Percentiles rank a stretch among this genome's conserved stretches.
These are phyloP conservation scores for Leucophenga varia DNA, from an alignment of 1,140 invertebrate genomes.

Conservation along the genomic window DNA sequence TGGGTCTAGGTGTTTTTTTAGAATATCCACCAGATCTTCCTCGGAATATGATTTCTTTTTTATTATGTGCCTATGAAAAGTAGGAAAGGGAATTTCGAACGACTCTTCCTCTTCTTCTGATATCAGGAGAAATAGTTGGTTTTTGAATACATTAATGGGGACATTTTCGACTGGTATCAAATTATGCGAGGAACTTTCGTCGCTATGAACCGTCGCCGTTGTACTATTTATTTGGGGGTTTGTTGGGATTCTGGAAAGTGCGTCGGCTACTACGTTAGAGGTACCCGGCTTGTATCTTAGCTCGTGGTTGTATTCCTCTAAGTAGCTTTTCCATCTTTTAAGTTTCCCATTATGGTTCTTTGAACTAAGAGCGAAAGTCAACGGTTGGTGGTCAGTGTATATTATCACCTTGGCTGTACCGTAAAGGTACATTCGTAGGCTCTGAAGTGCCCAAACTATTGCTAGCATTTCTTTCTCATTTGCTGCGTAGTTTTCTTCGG, in stretches of 20 bases:
- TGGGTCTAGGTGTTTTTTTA: conserved; percentile 11
- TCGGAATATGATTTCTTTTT: neutral
- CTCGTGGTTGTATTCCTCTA: conserved; percentile 39
- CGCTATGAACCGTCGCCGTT: conserved; percentile 2
- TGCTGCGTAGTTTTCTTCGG: too few relatives aligned
- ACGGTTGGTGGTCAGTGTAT: conserved; percentile 20
- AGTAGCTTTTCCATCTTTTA: conserved; percentile 29
- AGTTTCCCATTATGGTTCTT: conserved; percentile 46
- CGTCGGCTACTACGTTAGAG: conserved; percentile 43
- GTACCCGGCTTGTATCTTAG: conserved; percentile 54
- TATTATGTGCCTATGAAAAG: conserved; percentile 7
- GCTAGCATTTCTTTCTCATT: conserved; percentile 58
- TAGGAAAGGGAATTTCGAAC: conserved; percentile 1
- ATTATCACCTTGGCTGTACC: conserved; percentile 35
- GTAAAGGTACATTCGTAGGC: conserved; percentile 54
- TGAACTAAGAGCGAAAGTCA: conserved; percentile 48
- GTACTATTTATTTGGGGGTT: neutral
- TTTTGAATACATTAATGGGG: conserved; percentile 17
- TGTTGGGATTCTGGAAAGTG: conserved; percentile 23
- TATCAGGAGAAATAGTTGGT: conserved; percentile 11
- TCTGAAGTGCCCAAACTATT: conserved; percentile 40
- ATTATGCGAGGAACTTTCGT: conserved; percentile 12
- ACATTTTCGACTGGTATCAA: conserved; percentile 7
- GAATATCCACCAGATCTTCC: conserved; percentile 3
- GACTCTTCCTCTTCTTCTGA: conserved; percentile 1